Evolutionary conservation across 1,140 invertebrate species (phyloP), one percentile per base, ranked within the genome.

Genomic region (Zaprionus kolodkinae): DNA sequence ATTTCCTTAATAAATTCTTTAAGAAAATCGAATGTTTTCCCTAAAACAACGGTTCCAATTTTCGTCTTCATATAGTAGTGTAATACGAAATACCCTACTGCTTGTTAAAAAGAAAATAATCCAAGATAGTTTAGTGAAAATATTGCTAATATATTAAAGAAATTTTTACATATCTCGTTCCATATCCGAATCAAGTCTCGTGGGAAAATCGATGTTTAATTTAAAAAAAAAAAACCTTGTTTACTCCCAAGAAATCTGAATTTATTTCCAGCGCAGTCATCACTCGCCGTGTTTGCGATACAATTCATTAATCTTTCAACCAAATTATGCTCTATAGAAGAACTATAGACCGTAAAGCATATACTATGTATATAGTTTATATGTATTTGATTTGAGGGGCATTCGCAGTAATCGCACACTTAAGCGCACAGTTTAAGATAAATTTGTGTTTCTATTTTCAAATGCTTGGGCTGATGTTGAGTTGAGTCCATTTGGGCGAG

Each of bases 391-490:
- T 48, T 10, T 48, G n/a, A 50, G 17, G 45, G 3, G 45, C 45
- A 50, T 50, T 50, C 45, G 17, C 17, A 50, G 11, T 50, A 50
- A 50, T 50, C 17, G 45, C 45, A 50, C 45, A 50, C 45, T 50
- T 50, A 50, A 50, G 21, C 45, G 45, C 45, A 50, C 45, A 50
- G 45, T 50, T 50, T 25, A 50, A 50, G 45, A 50, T 50, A 50
- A 50, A 50, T 50, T 50, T 50, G 45, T 50, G 45, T 50, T 21
- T 50, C 45, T 50, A 50, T 50, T 50, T 50, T 40, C 38, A 11
- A 40, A 12, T 27, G 27, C 27, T 30, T 1, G 27, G 3, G 3
- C 5, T 50, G 15, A 12, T 12, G 40, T 61, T 45, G 59, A 30
- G 38, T 45, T 61, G n/a, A 27, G 38, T 11, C 13, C 40, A 45